Evolutionary conservation across 2,888 invertebrate species (phyloP).

Genomic region (Torymus tubicola): DNA sequence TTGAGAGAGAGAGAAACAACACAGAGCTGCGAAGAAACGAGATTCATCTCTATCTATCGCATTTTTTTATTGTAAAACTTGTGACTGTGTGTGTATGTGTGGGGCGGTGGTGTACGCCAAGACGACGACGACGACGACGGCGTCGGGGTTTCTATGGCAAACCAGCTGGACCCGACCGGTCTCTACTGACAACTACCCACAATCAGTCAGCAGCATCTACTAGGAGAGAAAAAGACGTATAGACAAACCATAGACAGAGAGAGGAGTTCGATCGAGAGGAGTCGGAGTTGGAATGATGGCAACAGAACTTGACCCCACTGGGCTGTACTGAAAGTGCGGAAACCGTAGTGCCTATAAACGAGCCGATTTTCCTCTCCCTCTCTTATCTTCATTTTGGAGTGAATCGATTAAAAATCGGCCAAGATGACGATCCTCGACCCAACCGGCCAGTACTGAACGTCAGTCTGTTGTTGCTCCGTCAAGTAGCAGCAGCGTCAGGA

Average conservation of each 20-base stretch:
- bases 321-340: conserved; percentile 67
- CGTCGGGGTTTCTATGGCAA: conserved; percentile 57
- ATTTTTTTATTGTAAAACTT: too few relatives aligned
- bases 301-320: conserved; percentile 71
- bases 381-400: not conserved
- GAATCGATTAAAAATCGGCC: not conserved
- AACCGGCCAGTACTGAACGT: conserved; percentile 70
- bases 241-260: too few relatives aligned
- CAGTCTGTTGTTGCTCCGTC: too few relatives aligned
- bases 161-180: conserved; percentile 70
- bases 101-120: too few relatives aligned
- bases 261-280: too few relatives aligned
- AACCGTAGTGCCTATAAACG: not conserved
- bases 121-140: conserved; percentile 7
- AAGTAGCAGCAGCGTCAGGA: conserved; percentile 23
- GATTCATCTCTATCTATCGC: too few relatives aligned
- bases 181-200: conserved; percentile 65
- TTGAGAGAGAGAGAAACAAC: too few relatives aligned
- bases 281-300: conserved; percentile 64
- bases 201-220: too few relatives aligned
- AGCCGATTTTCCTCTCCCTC: conserved; percentile 3
- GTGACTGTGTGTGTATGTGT: too few relatives aligned
- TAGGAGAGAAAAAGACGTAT: too few relatives aligned
- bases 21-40: too few relatives aligned
- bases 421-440: conserved; percentile 65